Percentiles rank a stretch among this genome's conserved stretches.
phyloP scores from a whole-genome alignment of 1,140 invertebrate species.

The Heliothis virescens region DNA sequence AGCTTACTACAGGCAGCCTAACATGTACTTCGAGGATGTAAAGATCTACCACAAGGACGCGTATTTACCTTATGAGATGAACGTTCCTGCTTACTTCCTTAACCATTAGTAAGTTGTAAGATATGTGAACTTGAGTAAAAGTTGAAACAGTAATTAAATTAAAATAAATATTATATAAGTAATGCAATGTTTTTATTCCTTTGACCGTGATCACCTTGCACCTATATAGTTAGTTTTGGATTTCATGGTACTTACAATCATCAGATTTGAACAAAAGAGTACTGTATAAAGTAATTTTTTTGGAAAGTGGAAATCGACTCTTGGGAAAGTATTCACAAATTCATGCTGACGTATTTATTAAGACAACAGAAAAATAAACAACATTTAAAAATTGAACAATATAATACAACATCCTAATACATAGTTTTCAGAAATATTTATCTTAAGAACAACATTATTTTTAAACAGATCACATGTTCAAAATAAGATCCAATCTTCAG shows the following conservation, averaged over 20 bases:
- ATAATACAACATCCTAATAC: neutral
- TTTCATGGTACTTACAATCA: too few species aligned
- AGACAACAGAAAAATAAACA: neutral
- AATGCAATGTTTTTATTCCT: too few species aligned
- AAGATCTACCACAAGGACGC: conserved; percentile 88
- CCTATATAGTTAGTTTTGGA: too few species aligned
- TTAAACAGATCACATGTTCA: too few species aligned
- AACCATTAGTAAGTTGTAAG: conserved; percentile 17
- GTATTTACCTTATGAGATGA: conserved; percentile 73
- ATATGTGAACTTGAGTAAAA: neutral
- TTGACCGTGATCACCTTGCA: too few species aligned
- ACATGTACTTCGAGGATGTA: conserved; percentile 89
- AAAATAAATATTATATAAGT: neutral
- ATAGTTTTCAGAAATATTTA: neutral
- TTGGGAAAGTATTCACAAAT: too few species aligned
- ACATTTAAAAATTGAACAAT: neutral
- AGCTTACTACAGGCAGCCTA: conserved; percentile 87
- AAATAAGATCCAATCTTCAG: too few species aligned
- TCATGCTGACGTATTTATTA: too few species aligned
- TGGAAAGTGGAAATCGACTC: too few species aligned
- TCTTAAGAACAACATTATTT: neutral
- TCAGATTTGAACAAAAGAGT: too few species aligned
- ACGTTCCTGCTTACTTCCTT: conserved; percentile 58
- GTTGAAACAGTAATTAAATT: neutral
- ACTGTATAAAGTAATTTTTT: too few species aligned